Conservation (phyloP, 2,797 vertebrate genomes). For the Rhodeus uyekii region DNA sequence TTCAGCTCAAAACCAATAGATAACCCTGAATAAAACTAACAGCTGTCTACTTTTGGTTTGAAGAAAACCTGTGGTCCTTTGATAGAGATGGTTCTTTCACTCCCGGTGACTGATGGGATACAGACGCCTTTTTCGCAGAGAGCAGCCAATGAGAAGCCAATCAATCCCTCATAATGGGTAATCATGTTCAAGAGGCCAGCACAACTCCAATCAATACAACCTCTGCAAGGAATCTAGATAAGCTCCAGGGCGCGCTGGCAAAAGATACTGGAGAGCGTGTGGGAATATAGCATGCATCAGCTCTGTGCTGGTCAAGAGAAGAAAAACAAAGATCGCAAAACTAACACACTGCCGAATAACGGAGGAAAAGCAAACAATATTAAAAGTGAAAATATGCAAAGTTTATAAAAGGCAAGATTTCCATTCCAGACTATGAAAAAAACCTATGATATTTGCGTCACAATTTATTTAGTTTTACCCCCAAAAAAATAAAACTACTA, state of each 20-base stretch:
- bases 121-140: constrained; percentile 39
- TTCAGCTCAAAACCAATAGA: not conserved
- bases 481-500: too few species aligned
- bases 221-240: constrained; percentile 63
- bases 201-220: constrained; percentile 68
- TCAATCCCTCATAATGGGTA: constrained; percentile 74
- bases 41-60: not conserved
- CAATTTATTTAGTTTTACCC: too few species aligned
- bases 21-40: not conserved
- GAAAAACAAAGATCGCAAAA: constrained; percentile 4
- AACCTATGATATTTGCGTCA: too few species aligned
- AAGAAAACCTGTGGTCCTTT: constrained; percentile 21
- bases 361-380: not conserved
- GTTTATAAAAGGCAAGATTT: not conserved
- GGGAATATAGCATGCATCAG: constrained; percentile 15
- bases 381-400: not conserved
- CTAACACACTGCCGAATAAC: not conserved
- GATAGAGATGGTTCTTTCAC: constrained; percentile 22
- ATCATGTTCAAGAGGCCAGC: constrained; percentile 66
- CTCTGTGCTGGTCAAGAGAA: not conserved
- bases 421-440: not conserved
- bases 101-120: constrained; percentile 44
- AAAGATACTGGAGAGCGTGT: constrained; percentile 11
- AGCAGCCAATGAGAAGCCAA: constrained; percentile 68
- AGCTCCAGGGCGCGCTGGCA: constrained; percentile 41